Conservation (phyloP, 2,888 invertebrate genomes). For the Melanchra persicariae region DNA sequence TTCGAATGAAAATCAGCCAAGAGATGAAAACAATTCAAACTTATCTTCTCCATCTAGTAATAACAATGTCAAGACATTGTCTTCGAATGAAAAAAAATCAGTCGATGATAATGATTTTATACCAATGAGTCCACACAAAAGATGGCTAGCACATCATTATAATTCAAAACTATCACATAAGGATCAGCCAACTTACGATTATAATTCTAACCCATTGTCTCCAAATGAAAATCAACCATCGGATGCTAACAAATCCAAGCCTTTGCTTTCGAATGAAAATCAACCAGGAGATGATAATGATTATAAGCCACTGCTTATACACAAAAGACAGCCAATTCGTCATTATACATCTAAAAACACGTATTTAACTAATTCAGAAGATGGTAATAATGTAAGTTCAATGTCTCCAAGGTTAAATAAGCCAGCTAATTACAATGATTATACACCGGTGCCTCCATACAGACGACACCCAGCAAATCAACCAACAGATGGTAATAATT, state of each 20-base stretch:
- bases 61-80: neutral
- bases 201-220: neutral
- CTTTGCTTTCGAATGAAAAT: neutral
- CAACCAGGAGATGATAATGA: neutral
- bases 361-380: too few relatives aligned
- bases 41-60: neutral
- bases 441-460: too few relatives aligned
- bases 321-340: too few relatives aligned
- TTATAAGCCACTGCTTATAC: too few relatives aligned
- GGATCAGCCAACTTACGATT: neutral
- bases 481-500: neutral
- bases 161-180: neutral
- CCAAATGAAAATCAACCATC: neutral
- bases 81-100: neutral
- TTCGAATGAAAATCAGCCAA: neutral
- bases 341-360: too few relatives aligned
- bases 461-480: neutral
- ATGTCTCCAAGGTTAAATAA: too few relatives aligned
- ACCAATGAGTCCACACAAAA: neutral
- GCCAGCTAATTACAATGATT: too few relatives aligned
- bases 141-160: neutral
- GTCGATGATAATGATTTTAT: neutral
- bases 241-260: neutral
- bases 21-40: neutral
- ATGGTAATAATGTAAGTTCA: too few relatives aligned